Evolutionary conservation across 1,140 invertebrate species (phyloP).

Genomic region (Heliothis virescens): DNA sequence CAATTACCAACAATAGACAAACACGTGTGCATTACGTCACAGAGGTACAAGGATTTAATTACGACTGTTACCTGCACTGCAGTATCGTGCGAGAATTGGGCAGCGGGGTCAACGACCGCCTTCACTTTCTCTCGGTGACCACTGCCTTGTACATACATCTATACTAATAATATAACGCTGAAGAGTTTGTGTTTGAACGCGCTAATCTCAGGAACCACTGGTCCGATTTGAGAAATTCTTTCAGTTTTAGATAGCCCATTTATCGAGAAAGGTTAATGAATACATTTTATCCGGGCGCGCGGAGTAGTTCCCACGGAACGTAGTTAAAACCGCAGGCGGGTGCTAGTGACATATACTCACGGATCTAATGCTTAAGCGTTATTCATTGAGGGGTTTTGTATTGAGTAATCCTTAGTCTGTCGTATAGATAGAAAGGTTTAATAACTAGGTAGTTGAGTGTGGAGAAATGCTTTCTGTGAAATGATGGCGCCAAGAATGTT

Average conservation of each 20-base stretch:
- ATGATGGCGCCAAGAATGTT: neutral
- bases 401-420: constrained; percentile 12
- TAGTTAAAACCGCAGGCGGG: neutral
- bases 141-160: constrained; percentile 6
- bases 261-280: too few species aligned
- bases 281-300: too few species aligned
- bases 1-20: constrained; percentile 24
- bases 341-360: constrained; percentile 5
- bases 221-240: too few species aligned
- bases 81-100: constrained; percentile 48
- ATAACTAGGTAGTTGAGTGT: neutral
- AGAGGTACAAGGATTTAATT: constrained; percentile 20
- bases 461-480: neutral
- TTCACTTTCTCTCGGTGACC: constrained; percentile 58
- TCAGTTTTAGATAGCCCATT: too few species aligned
- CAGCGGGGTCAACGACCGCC: constrained; percentile 45
- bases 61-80: neutral
- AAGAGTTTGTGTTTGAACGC: neutral
- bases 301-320: too few species aligned
- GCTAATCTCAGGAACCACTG: too few species aligned
- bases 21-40: constrained; percentile 28
- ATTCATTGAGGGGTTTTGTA: neutral
- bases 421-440: neutral
- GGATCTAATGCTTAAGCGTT: constrained; percentile 12
- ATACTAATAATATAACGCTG: neutral